A percentile compares a stretch with the other conserved stretches of the same genome.
Conservation (phyloP, 2,113 vertebrate species). For the Otis tarda region DNA sequence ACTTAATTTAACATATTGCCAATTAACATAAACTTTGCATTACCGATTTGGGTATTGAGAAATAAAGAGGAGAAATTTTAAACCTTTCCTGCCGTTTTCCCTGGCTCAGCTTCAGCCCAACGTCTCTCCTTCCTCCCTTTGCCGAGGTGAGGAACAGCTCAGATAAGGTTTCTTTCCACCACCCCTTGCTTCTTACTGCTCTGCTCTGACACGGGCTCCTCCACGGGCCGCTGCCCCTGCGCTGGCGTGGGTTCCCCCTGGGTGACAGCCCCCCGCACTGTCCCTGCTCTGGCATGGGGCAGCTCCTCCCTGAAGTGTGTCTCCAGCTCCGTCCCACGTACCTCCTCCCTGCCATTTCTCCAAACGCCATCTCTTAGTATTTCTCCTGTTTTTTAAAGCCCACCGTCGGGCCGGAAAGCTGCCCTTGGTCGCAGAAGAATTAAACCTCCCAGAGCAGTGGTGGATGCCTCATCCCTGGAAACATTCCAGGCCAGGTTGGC, state of each 20-base stretch:
- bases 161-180: neutral
- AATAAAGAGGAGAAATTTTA: neutral
- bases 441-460: neutral
- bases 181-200: neutral
- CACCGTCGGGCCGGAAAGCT: neutral
- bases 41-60: neutral
- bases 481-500: too few relatives aligned
- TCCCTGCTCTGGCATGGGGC: neutral
- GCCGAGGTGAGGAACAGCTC: rapidly evolving
- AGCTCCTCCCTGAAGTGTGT: neutral
- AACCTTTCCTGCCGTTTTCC: neutral
- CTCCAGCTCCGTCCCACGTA: neutral
- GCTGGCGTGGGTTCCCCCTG: rapidly evolving
- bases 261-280: neutral
- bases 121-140: neutral
- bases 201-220: neutral
- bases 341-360: neutral
- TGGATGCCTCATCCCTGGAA: too few relatives aligned
- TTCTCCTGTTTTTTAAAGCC: neutral
- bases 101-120: neutral
- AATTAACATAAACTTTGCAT: neutral
- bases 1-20: neutral
- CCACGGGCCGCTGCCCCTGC: neutral
- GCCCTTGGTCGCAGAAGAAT: neutral
- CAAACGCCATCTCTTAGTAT: neutral